Percentiles rank a stretch among this genome's conserved stretches.
phyloP scores from a whole-genome alignment of 2,888 invertebrate species.

The Diaperis boleti region DNA sequence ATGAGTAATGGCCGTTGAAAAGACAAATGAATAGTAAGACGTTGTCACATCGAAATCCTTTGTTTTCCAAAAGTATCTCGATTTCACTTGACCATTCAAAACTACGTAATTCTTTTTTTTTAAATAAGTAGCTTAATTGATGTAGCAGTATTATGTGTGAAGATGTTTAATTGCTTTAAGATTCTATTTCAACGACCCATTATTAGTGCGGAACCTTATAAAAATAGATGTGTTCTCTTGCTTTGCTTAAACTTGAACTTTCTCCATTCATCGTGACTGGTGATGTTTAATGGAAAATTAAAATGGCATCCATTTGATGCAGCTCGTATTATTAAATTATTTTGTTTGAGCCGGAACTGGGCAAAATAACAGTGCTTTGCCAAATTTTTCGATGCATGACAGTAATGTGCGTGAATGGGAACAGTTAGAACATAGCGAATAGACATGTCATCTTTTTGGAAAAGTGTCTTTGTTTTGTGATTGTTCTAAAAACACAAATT shows the following conservation, averaged over 20 bases:
- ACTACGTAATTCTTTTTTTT: too few species aligned
- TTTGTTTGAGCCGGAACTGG: conserved; percentile 1
- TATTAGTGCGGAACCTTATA: conserved; percentile 24
- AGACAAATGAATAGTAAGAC: too few species aligned
- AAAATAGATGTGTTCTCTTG: conserved; percentile 15
- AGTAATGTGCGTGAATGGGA: not conserved
- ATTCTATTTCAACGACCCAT: conserved; percentile 6
- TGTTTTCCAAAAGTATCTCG: too few species aligned
- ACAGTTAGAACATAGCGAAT: too few species aligned
- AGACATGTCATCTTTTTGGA: too few species aligned
- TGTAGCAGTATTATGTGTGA: not conserved
- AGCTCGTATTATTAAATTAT: not conserved
- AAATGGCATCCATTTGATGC: not conserved
- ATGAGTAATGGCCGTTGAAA: too few species aligned
- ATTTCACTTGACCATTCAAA: too few species aligned
- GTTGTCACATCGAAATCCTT: too few species aligned
- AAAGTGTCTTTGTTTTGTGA: too few species aligned
- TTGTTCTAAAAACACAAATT: too few species aligned
- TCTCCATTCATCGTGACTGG: conserved; percentile 11
- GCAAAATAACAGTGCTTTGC: not conserved
- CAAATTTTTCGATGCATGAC: not conserved
- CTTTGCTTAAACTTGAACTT: conserved; percentile 23
- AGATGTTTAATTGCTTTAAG: not conserved
- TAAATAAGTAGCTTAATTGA: too few species aligned
- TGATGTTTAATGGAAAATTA: not conserved